Evolutionary conservation across 2,797 vertebrate genomes (phyloP).

Genomic region (Characodon lateralis): DNA sequence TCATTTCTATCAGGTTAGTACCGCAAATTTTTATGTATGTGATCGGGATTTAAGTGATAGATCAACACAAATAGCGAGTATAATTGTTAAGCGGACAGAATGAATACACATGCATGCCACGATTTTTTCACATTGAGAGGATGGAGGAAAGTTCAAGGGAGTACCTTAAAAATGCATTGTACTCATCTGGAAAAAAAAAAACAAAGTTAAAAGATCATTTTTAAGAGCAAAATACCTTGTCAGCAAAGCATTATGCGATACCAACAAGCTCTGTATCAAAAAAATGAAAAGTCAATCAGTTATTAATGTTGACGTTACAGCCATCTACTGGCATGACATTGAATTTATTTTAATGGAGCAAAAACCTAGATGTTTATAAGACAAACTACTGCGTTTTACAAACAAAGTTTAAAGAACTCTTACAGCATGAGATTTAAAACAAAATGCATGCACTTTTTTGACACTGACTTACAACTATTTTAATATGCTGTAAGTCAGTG

Average conservation of each 20-base stretch:
- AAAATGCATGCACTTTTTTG: neutral
- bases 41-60: neutral
- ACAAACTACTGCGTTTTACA: neutral
- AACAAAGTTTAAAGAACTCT: neutral
- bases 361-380: neutral
- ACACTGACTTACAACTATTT: no score
- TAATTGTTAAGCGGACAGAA: no score
- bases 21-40: neutral
- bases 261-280: neutral
- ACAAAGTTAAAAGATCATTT: neutral
- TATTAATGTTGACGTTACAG: neutral
- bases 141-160: no score
- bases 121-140: no score
- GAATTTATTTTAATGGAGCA: slow-evolving; percentile 1
- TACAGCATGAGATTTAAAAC: neutral
- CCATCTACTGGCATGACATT: slow-evolving; percentile 15
- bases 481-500: neutral
- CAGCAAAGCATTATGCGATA: neutral
- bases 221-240: neutral
- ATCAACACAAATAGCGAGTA: no score
- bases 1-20: neutral
- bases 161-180: no score
- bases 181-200: no score
- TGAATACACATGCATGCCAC: no score
- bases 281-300: neutral